Evolutionary conservation across 2,113 vertebrate species (phyloP), one percentile per base, ranked within the genome.

Genomic region (Scortum barcoo): DNA sequence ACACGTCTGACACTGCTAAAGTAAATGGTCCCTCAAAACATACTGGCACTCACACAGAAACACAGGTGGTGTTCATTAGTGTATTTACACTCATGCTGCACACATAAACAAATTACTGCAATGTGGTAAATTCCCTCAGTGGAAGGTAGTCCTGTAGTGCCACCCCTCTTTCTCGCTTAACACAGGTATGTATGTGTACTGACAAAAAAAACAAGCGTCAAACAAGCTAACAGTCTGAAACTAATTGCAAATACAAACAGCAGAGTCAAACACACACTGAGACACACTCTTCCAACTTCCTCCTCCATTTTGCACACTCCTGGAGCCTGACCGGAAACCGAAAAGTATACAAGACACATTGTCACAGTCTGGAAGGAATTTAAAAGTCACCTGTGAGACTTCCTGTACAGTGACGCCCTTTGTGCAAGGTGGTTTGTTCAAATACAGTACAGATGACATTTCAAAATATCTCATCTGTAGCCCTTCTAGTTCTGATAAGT

Each of bases 211-310:
- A n/a, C n/a, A n/a, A n/a, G n/a, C n/a, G n/a, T n/a, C n/a, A n/a
- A 75, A 40, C 54, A 65, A 30, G 8, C 17, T 24, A 67, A 40
- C 70, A 17, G 36, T 72, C 51, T 54, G 48, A 38, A 50, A 57
- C 54, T 70, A 53, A 38, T 65, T 57, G 20, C 28, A 42, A 62
- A 72, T 54, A 36, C 26, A 19, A 73, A 44, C 62, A 61, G 1
- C 42, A 65, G 50, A 11, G 30, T 74, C 6, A 65, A 30, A 54
- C 30, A 65, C 62, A 57, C 44, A 1, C 24, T 71, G 33, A 42
- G 20, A 77, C 40, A 48, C 33, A 26, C 58, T 26, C 11, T 33
- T 67, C 38, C 30, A 72, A 61, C 42, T 77, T 80, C 40, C 48
- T 69, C 19, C 14, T 58, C 16, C 48, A n/a, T 26, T 75, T 54